phyloP scores from a whole-genome alignment of 2,113 vertebrate species.

The Sardina pilchardus region DNA sequence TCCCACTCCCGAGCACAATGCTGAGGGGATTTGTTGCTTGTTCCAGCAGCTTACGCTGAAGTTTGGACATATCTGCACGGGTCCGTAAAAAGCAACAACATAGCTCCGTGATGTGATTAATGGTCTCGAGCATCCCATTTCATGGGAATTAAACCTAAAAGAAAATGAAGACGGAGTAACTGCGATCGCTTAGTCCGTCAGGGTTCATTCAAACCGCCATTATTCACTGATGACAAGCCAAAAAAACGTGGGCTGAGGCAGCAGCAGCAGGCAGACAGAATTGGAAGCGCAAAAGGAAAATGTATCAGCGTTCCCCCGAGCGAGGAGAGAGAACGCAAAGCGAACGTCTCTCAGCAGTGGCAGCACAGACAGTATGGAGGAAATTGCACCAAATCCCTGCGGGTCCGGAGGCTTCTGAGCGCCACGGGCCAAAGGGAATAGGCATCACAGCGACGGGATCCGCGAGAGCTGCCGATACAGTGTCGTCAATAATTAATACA shows the following conservation, averaged over 20 bases:
- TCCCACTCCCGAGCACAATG: not conserved
- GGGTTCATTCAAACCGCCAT: slow-evolving; percentile 23
- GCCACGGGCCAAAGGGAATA: not conserved
- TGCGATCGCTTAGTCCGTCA: slow-evolving; percentile 28
- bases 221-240: slow-evolving; percentile 16
- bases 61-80: not conserved
- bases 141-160: slow-evolving; percentile 33
- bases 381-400: slow-evolving; percentile 42
- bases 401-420: slow-evolving; percentile 25
- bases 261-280: not conserved
- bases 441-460: slow-evolving; percentile 11
- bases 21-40: not conserved
- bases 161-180: slow-evolving; percentile 36
- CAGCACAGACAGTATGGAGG: slow-evolving; percentile 30
- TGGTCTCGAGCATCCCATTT: not conserved
- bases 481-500: not conserved
- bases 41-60: not conserved
- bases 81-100: not conserved
- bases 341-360: slow-evolving; percentile 13
- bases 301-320: slow-evolving; percentile 32
- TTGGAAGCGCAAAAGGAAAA: slow-evolving; percentile 35
- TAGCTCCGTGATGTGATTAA: not conserved
- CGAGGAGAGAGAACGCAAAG: slow-evolving; percentile 26
- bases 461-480: slow-evolving; percentile 18
- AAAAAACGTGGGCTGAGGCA: not conserved